Base-by-base conservation (phyloP, 1,140 invertebrate genomes). In the Teleogryllus occipitalis region DNA sequence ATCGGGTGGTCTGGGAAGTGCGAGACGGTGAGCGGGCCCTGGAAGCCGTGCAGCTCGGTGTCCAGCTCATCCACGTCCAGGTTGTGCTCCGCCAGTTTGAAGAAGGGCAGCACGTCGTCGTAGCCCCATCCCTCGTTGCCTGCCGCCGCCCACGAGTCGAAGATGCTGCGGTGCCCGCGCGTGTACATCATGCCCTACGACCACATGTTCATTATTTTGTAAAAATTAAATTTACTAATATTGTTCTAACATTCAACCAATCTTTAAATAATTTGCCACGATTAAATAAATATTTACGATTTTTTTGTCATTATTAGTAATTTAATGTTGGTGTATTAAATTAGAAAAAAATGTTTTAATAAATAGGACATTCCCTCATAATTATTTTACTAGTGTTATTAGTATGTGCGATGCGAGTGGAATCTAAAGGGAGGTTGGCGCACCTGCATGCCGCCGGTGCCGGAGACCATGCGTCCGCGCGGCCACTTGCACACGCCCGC, bases 141-240 rank as follows among this genome's bases (percentile, higher is more conserved):
- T 8, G 90, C 87, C 7, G 86, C 87, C 3, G 90, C 92, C 90
- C 94, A 96, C 27, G 89, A 84, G 84, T 96, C 92, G 85, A 92
- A 96, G 82, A 96, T 94, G 15, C 85, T 85, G 7, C 88, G 88
- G 86, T 95, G 91, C 0, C 96, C 96, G 65, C 96, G 88, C 1
- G 95, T 92, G 84, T 97, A 96, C n/a, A 96, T 92, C 94, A 97
- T 95, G 77, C 91, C 94, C 84, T 97, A 97, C 27, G 97, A 90
- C 5, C 93, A 65, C 18, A 39, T 2, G 27, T n/a, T n/a, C n/a
- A n/a, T n/a, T n/a, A n/a, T n/a, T n/a, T n/a, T n/a, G n/a, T n/a
- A n/a, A n/a, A n/a, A n/a, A n/a, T n/a, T n/a, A n/a, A n/a, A n/a
- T n/a, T n/a, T n/a, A n/a, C n/a, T n/a, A n/a, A n/a, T n/a, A n/a